A percentile compares a stretch with the other conserved stretches of the same genome.
phyloP scores from a whole-genome alignment of 2,113 vertebrate genomes.

The Machaerirhynchus nigripectus region DNA sequence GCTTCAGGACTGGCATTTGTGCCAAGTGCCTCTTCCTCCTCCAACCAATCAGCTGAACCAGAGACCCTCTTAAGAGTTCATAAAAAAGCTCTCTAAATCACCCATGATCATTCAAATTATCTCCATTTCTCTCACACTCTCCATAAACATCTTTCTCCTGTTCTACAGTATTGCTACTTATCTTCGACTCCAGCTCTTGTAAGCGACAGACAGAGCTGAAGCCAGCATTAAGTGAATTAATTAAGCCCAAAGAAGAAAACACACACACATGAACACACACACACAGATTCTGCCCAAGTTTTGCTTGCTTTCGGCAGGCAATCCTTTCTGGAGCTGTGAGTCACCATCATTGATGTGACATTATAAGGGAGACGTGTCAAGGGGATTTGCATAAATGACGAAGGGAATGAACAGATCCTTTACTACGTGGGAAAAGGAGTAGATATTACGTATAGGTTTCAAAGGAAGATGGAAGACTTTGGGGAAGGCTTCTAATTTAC shows the following conservation, averaged over 20 bases:
- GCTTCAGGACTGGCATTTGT: neutral
- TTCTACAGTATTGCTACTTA: neutral
- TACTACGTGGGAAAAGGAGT: conserved; percentile 18
- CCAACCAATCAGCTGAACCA: neutral
- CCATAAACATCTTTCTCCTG: neutral
- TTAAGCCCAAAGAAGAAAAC: neutral
- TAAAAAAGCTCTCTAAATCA: neutral
- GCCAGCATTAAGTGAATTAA: neutral
- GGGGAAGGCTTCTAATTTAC: neutral
- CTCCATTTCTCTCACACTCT: neutral
- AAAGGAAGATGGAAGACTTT: conserved; percentile 10
- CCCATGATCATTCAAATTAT: neutral
- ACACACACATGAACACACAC: neutral
- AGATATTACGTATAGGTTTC: neutral
- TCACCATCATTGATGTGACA: conserved; percentile 51
- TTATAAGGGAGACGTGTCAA: conserved; percentile 29
- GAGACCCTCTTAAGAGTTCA: neutral
- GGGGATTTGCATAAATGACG: conserved; percentile 57
- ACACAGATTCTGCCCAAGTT: neutral
- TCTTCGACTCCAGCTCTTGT: neutral
- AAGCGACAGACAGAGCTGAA: neutral
- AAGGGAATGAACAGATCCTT: conserved; percentile 51
- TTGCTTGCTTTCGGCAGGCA: neutral
- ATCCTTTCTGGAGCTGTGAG: conserved; percentile 38
- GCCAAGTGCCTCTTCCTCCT: neutral